A percentile compares a stretch with the other conserved stretches of the same genome.
Conservation (phyloP, 2,113 vertebrate genomes). For the Rissa tridactyla region DNA sequence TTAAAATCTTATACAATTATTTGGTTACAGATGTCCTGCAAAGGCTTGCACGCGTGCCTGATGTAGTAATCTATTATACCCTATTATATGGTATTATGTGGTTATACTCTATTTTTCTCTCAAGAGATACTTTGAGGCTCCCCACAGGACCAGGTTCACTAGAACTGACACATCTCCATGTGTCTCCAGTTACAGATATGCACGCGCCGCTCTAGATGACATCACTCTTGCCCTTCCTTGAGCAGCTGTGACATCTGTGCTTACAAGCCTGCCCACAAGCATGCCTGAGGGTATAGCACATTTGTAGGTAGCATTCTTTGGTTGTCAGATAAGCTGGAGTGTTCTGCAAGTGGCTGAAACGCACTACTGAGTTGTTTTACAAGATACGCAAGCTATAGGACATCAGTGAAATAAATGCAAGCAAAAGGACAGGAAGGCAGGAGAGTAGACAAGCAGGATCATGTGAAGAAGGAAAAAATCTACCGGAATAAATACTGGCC, state of each 20-base stretch:
- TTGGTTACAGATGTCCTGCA: neutral
- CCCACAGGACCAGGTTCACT: neutral
- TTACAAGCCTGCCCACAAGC: neutral
- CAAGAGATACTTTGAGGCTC: neutral
- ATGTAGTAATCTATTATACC: neutral
- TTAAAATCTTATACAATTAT: neutral
- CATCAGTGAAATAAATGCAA: neutral
- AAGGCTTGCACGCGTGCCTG: neutral
- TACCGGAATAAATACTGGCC: neutral
- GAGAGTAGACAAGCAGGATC: neutral
- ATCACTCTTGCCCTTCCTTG: neutral
- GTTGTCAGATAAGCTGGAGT: neutral
- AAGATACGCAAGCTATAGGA: neutral
- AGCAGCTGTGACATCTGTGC: neutral
- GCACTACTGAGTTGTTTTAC: neutral
- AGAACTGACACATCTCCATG: neutral
- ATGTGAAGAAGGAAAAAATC: neutral
- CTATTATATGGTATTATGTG: neutral
- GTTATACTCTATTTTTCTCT: neutral
- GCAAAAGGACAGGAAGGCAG: neutral
- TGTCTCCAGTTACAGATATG: neutral
- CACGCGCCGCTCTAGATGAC: rapidly evolving
- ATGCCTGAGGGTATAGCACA: neutral
- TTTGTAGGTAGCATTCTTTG: neutral
- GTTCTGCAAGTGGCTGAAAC: neutral